Conservation (phyloP, 2,113 vertebrate species). For the Solea senegalensis region DNA sequence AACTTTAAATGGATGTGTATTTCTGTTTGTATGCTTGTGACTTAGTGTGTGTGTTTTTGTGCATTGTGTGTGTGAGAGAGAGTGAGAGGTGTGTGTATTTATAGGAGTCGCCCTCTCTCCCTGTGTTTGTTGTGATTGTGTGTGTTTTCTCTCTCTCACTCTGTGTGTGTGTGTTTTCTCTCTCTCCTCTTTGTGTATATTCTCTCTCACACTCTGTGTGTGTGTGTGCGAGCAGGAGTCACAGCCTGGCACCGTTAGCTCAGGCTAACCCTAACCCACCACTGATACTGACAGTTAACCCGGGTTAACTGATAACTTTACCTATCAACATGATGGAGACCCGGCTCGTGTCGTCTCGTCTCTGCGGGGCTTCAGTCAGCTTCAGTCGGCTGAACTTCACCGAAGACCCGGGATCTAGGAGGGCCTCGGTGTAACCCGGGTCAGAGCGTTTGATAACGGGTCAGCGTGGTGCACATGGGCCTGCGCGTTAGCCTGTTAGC, state of each 20-base stretch:
- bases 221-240: constrained; percentile 20
- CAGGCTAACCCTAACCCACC: constrained; percentile 24
- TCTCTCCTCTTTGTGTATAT: background rate
- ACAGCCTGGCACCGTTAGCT: constrained; percentile 51
- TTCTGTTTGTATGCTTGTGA: too few species aligned
- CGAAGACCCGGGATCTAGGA: background rate
- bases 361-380: background rate
- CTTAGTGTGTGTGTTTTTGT: too few species aligned
- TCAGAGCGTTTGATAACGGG: background rate
- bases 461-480: constrained; percentile 34
- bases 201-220: background rate
- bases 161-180: too few species aligned
- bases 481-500: constrained; percentile 25
- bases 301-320: constrained; percentile 21
- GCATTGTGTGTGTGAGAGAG: too few species aligned
- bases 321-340: constrained; percentile 67
- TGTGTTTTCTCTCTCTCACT: too few species aligned
- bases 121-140: too few species aligned
- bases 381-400: background rate
- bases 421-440: background rate
- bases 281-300: background rate
- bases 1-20: too few species aligned
- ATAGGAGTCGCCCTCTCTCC: too few species aligned
- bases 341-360: background rate
- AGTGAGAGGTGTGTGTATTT: too few species aligned